Evolutionary conservation across 2,113 vertebrate species (phyloP).

Genomic region (Eudyptes chrysolophus): DNA sequence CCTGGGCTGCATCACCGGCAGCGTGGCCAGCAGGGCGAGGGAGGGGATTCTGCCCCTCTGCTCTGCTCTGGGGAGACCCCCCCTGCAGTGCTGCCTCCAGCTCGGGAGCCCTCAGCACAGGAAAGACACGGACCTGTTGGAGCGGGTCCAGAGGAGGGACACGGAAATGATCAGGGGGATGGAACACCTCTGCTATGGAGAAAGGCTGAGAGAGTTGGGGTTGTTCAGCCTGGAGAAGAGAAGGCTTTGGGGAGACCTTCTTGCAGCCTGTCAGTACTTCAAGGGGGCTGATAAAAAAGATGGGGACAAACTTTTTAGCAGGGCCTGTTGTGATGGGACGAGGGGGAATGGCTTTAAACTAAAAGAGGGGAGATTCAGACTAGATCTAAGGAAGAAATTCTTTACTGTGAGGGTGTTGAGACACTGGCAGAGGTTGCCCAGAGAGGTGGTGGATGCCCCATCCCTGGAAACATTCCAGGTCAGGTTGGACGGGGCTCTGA

Average conservation of each 20-base stretch:
- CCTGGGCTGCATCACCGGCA: background rate
- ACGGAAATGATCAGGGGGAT: fast-evolving
- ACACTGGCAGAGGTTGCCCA: fast-evolving
- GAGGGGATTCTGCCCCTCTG: background rate
- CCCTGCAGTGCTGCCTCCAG: fast-evolving
- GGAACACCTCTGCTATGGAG: background rate
- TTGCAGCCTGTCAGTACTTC: fast-evolving
- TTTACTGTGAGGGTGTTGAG: fast-evolving
- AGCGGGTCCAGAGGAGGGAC: background rate
- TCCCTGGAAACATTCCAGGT: fast-evolving
- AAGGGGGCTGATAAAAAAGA: fast-evolving
- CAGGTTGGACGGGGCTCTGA: background rate
- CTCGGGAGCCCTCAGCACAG: fast-evolving
- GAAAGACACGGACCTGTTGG: fast-evolving
- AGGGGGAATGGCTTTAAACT: too few species aligned
- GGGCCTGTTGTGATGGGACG: fast-evolving
- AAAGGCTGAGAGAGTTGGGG: background rate
- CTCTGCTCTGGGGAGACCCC: background rate
- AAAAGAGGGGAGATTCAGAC: background rate
- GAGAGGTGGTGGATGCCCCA: background rate
- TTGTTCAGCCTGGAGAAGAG: background rate
- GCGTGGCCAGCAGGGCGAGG: fast-evolving
- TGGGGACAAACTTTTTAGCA: fast-evolving
- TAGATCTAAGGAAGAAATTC: background rate
- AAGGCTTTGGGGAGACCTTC: fast-evolving